Percentiles rank a stretch among this genome's conserved stretches.
Evolutionary conservation across 2,797 vertebrate species (phyloP).

Genomic region (Sardinella longiceps): DNA sequence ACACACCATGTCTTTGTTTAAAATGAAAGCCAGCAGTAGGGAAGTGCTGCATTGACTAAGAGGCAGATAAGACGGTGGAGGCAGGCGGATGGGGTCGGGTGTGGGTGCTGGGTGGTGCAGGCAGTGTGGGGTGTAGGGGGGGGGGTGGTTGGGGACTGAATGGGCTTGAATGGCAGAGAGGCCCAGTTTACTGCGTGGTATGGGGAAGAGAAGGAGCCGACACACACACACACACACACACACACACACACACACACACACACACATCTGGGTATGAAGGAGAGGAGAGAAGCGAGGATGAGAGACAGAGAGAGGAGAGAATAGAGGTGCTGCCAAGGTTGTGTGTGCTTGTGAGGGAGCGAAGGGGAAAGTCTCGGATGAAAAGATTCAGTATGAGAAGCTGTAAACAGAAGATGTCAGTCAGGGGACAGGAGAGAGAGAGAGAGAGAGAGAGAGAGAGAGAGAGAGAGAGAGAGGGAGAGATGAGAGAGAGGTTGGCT

Average conservation of each 20-base stretch:
- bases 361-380: not conserved
- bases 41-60: not conserved
- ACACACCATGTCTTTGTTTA: not conserved
- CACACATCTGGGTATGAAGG: not conserved
- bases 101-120: not conserved
- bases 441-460: not conserved
- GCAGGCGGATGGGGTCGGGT: not conserved
- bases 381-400: not conserved
- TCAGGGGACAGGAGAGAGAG: not conserved
- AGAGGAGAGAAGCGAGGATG: not conserved
- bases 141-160: not conserved
- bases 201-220: not conserved
- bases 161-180: not conserved
- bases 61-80: not conserved
- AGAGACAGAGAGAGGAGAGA: not conserved
- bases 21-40: constrained; percentile 17
- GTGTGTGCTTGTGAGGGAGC: not conserved
- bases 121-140: too few species aligned
- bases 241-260: constrained; percentile 25
- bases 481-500: not conserved
- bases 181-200: not conserved
- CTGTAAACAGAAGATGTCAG: not conserved
- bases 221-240: constrained; percentile 25
- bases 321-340: not conserved
- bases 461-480: not conserved